Base-by-base conservation (phyloP, 1,140 invertebrate genomes). In the Cylas formicarius region DNA sequence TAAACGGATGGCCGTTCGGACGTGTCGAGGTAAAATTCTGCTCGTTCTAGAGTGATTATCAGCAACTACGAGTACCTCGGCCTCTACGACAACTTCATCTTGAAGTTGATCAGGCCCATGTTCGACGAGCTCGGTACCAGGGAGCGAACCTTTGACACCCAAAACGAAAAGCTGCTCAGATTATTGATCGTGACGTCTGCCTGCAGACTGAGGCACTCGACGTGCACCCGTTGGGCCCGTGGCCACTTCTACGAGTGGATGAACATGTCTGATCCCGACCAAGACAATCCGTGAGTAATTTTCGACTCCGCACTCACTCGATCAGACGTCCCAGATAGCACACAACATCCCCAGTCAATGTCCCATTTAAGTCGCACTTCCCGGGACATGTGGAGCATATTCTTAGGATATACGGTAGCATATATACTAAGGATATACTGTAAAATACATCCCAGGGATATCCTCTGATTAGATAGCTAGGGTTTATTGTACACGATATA, bases 81-180 rank as follows among this genome's bases (percentile, higher is more conserved):
- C 27, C 24, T 57, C 4, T 63, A 58, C 17, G 53, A 63, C 31
- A 48, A 51, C n/a, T 63, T 57, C 23, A 48, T 63, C 11, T 37
- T 57, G 9, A 53, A 53, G 36, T 31, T 63, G 19, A 53, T 60
- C 8, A 55, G 32, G 16, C 42, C 50, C 20, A 50, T 54, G 36
- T 63, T 57, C 33, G 48, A 61, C 34, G 49, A 53, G 26, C 33
- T 61, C 24, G 56, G 56, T 16, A 53, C 54, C 2, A 41, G 14
- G 9, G 52, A 56, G 13, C 51, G 45, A 48, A 13, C 26, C 9
- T 31, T 38, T n/a, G 60, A 62, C 14, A 52, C 56, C 2, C 50
- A 53, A 39, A 60, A 60, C 33, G 56, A 60, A 8, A 59, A 56
- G 32, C 41, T 57, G 24, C 32, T 63, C 27, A 45, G 59, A 26